Base-by-base conservation (phyloP, 1,140 invertebrate genomes). In the Xylocopa sonorina region DNA sequence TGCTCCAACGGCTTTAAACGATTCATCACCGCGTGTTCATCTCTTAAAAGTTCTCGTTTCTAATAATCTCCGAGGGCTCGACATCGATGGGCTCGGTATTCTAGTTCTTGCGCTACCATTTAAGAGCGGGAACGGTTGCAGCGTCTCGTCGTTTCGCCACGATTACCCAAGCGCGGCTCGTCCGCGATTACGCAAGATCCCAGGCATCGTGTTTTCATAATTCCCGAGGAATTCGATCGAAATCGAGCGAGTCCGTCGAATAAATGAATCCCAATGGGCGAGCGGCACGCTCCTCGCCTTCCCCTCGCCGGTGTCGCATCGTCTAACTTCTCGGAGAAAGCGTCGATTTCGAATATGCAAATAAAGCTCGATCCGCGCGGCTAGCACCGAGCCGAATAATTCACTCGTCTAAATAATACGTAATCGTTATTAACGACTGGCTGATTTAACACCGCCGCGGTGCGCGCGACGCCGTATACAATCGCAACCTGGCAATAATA, bases 361-460 rank as follows among this genome's bases (percentile, higher is more conserved):
- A 73, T 73, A 50, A 48, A 12, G 21, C 14, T 10, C 18, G 46
- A 41, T 24, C 50, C n/a, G 48, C 68, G 12, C 38, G 14, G 32
- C 51, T 34, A 51, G 50, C 16, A 38, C 46, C 51, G 21, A 1
- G 10, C 43, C 55, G 29, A 62, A 58, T 73, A 73, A 73, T 73
- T 73, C 57, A 73, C 57, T 60, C 32, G 58, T 62, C 32, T 64
- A 60, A 63, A 53, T 64, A 74, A 74, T 73, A 73, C 71, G 57
- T 73, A 51, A 64, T 53, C 55, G 55, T 64, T 60, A 74, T 64
- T 53, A 64, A 74, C 60, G 57, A 48, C 57, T 38, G 27, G 55
- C 41, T 73, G 55, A 73, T 73, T 73, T 48, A 73, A 48, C 71
- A 27, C 41, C 21, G 21, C 51, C 68, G 21, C 27, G n/a, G n/a